These are phyloP conservation scores for Nothoprocta pentlandii DNA, from an alignment of 2,113 vertebrate genomes.

Conservation along the genomic window DNA sequence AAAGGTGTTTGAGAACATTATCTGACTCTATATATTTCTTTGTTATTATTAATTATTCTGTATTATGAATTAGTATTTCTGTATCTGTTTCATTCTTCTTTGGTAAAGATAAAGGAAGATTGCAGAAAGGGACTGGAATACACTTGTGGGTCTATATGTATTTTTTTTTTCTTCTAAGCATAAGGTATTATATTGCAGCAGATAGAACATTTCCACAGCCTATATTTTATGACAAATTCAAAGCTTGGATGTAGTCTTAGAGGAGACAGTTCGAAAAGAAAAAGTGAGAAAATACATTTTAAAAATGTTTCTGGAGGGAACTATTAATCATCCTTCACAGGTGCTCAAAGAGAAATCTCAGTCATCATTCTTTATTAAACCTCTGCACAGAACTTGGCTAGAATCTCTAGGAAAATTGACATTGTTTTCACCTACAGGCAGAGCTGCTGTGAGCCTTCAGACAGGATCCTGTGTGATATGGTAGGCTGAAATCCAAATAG, in stretches of 20 bases:
- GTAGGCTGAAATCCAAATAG: background rate
- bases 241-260: background rate
- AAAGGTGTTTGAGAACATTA: background rate
- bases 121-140: background rate
- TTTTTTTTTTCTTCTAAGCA: background rate
- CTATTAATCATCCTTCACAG: constrained; percentile 21
- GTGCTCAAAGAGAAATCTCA: background rate
- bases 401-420: background rate
- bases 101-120: background rate
- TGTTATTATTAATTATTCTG: background rate
- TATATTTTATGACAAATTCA: constrained; percentile 9
- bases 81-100: background rate
- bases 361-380: constrained; percentile 33
- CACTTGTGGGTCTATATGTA: background rate
- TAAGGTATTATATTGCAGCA: background rate
- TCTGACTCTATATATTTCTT: background rate
- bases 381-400: background rate
- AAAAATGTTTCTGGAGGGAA: background rate
- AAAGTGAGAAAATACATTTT: background rate
- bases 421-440: constrained; percentile 27
- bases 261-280: background rate
- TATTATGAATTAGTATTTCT: background rate
- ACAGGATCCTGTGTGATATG: background rate
- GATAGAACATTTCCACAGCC: background rate
- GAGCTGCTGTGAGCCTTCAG: background rate